phyloP scores from a whole-genome alignment of 2,888 invertebrate genomes.

The Oxystoma pomonae region DNA sequence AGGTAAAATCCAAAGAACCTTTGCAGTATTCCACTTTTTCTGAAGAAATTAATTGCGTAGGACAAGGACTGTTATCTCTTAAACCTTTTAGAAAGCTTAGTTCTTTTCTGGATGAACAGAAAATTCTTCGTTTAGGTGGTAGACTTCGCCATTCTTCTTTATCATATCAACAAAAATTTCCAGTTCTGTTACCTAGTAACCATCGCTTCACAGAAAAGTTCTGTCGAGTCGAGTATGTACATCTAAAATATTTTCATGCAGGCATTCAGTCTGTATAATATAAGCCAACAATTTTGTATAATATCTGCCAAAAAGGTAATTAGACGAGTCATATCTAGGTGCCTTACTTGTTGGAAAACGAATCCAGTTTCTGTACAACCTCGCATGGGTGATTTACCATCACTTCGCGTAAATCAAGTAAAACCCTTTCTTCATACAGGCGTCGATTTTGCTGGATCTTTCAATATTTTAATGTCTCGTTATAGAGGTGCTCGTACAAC shows the following conservation, averaged over 20 bases:
- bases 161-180: neutral
- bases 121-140: no score
- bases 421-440: slow-evolving; percentile 23
- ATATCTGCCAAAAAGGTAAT: neutral
- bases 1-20: no score
- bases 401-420: slow-evolving; percentile 2
- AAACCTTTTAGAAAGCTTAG: neutral
- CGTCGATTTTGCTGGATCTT: slow-evolving; percentile 25
- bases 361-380: slow-evolving; percentile 1
- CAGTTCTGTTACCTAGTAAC: neutral
- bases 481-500: no score
- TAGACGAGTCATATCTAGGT: neutral
- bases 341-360: neutral
- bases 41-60: neutral
- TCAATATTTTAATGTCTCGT: neutral
- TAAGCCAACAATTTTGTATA: slow-evolving; percentile 1
- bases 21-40: neutral
- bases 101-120: neutral
- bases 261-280: neutral
- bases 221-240: neutral
- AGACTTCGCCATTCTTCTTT: neutral
- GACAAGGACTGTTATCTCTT: neutral
- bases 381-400: neutral
- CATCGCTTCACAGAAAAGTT: neutral
- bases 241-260: slow-evolving; percentile 3